Base-by-base conservation (phyloP, 2,888 invertebrate genomes). In the Smittia aterrima region DNA sequence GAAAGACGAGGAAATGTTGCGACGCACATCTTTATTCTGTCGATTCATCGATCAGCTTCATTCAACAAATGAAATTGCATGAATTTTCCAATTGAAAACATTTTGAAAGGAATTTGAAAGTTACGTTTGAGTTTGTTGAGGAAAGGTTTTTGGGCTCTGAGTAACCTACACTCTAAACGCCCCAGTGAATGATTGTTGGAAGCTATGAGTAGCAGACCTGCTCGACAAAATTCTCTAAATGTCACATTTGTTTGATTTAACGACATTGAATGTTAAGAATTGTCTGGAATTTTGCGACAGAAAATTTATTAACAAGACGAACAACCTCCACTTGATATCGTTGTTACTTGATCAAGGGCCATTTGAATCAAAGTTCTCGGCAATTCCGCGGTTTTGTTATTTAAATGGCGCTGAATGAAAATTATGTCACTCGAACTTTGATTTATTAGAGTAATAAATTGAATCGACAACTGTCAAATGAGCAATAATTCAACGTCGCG, bases 401-500 rank as follows among this genome's bases (percentile, higher is more conserved):
- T 58, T 58, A 58, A 58, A 58, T 47, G 16, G 47, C 47, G 47
- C 18, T 58, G 58, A 22, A 58, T 18, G 20, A 64, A 64, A 62
- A 62, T 72, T 53, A 54, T 54, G 54, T 70, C 70, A 54, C 41
- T 16, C 27, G 25, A 53, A 11, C 18, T 18, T 70, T 70, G 70
- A 70, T 70, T 70, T 70, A 70, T 70, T 22, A 40, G n/a, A 18
- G 32, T 18, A 32, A 72, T 62, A 40, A 72, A 62, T 72, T 40
- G 62, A 38, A 72, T 11, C 32, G 58, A 72, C 72, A 62, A 38
- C n/a, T 32, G 32, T 72, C 62, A 62, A 58, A 38, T 62, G 6
- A 22, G 27, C 20, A 24, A 72, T 72, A 72, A 62, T 38, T 62
- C 72, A 71, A 71, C 72, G 72, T 72, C 72, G 58, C n/a, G 58